Percentiles rank a stretch among this genome's conserved stretches.
Conservation (phyloP, 2,113 vertebrate genomes). For the Willisornis vidua region DNA sequence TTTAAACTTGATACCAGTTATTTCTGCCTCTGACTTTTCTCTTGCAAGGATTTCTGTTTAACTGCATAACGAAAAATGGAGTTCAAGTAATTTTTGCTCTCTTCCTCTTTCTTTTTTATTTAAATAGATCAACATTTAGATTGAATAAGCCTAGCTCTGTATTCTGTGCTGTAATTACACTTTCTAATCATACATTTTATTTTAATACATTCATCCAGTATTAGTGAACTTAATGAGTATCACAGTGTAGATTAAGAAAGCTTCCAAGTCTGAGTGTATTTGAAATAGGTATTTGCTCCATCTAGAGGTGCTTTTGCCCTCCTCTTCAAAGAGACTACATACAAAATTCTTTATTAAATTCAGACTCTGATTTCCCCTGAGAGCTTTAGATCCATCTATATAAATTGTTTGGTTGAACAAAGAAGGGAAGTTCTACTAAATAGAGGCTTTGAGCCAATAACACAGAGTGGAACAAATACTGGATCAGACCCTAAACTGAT, state of each 20-base stretch:
- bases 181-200: background rate
- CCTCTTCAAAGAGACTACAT: background rate
- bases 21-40: background rate
- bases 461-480: slow-evolving; percentile 2
- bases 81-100: background rate
- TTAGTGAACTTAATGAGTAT: background rate
- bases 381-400: background rate
- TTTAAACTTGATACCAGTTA: background rate
- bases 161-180: background rate
- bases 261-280: background rate
- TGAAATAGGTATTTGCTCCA: slow-evolving; percentile 1
- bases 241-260: background rate
- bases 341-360: background rate
- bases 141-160: background rate
- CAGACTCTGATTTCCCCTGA: background rate
- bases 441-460: slow-evolving; percentile 25
- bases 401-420: slow-evolving; percentile 39
- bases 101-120: background rate
- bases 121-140: background rate
- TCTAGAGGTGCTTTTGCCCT: background rate
- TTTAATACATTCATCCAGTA: background rate
- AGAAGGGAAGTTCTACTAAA: slow-evolving; percentile 45
- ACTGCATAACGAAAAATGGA: background rate
- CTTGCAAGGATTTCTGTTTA: background rate
- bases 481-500: background rate